Conservation (phyloP, 2,888 invertebrate genomes). For the Thymelicus acteon region DNA sequence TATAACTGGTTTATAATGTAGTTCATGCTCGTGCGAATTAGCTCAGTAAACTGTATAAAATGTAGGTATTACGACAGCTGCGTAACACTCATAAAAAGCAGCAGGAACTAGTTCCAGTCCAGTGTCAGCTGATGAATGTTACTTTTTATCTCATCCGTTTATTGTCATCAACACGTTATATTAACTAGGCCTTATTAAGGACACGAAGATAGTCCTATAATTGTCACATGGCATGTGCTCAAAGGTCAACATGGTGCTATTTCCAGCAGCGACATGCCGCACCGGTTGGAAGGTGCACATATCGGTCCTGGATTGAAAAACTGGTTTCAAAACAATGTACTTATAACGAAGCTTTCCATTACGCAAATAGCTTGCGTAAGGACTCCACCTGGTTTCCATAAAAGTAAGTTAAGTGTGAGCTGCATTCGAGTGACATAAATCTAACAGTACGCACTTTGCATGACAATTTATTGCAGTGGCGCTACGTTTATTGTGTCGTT, state of each 20-base stretch:
- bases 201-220: constrained; percentile 12
- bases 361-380: constrained; percentile 45
- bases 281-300: constrained; percentile 22
- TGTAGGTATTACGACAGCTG: no score
- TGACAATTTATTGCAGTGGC: constrained; percentile 34
- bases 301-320: constrained; percentile 18
- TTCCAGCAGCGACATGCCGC: constrained; percentile 9
- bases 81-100: neutral
- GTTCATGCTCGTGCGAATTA: no score
- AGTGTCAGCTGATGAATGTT: constrained; percentile 16
- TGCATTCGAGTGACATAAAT: constrained; percentile 46
- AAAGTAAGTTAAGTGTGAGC: constrained; percentile 38
- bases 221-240: constrained; percentile 21
- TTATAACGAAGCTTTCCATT: constrained; percentile 42
- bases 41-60: no score
- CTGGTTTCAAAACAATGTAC: constrained; percentile 29
- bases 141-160: constrained; percentile 5
- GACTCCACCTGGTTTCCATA: constrained; percentile 48
- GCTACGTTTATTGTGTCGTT: constrained; percentile 10
- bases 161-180: neutral
- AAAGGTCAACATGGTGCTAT: constrained; percentile 17
- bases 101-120: neutral
- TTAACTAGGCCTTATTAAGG: neutral
- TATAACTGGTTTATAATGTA: no score
- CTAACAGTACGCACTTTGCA: constrained; percentile 45